Evolutionary conservation across 2,888 invertebrate genomes (phyloP).

Genomic region (Mystacides longicornis): DNA sequence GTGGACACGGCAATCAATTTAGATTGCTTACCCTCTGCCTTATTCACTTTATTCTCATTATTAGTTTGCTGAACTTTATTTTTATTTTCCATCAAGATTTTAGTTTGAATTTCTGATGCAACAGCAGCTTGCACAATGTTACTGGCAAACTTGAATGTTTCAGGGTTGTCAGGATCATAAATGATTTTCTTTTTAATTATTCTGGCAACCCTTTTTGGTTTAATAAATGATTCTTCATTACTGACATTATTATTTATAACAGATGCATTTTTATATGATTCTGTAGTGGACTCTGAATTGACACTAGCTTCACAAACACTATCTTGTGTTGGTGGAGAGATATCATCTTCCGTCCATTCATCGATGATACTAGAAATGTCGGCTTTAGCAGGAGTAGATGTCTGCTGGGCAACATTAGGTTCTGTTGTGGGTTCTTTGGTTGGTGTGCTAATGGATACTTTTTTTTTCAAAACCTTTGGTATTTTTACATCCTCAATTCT

Average conservation of each 20-base stretch:
- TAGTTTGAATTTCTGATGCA: constrained; percentile 14
- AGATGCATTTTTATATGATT: not conserved
- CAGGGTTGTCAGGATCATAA: constrained; percentile 62
- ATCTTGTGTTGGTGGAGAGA: not conserved
- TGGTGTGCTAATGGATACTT: not conserved
- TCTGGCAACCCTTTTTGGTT: constrained; percentile 38
- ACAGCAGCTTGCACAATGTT: constrained; percentile 22
- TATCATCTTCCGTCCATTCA: constrained; percentile 23
- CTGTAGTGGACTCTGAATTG: not conserved
- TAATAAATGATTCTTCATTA: constrained; percentile 7
- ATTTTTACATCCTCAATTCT: constrained; percentile 21
- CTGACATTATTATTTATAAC: not conserved
- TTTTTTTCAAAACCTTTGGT: constrained; percentile 13
- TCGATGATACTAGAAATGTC: constrained; percentile 19
- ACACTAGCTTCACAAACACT: not conserved
- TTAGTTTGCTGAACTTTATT: not conserved
- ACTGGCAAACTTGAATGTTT: constrained; percentile 39
- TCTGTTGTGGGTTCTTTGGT: not conserved
- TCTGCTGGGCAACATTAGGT: constrained; percentile 3
- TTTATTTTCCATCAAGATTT: constrained; percentile 15
- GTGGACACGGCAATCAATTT: not conserved
- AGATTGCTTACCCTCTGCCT: not conserved
- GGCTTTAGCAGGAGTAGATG: constrained; percentile 4
- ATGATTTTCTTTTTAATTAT: constrained; percentile 67
- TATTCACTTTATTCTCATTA: constrained; percentile 3